Base-by-base conservation (phyloP, 2,797 vertebrate species). In the Molossus alvarezi region DNA sequence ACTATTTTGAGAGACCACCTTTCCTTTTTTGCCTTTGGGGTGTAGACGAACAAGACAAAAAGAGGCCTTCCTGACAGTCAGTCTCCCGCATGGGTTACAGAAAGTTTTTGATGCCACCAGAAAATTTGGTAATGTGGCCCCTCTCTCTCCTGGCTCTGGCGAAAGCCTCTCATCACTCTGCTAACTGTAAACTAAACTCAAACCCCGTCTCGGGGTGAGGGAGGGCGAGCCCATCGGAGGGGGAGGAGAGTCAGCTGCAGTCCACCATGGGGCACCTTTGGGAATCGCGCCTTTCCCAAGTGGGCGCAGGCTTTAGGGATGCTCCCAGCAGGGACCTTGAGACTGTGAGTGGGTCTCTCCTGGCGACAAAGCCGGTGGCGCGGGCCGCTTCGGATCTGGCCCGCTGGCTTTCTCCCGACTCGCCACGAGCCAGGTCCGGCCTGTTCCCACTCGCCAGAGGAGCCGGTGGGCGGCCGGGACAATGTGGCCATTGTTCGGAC, bases 401-500 rank as follows among this genome's bases (percentile, higher is more conserved):
- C 88, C 14, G 12, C 95, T 65, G 95, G 96, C 92, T 86, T 60
- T n/a, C 81, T 94, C 82, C 94, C 51, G 3, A 57, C 90, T 67
- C 1, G 76, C 96, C 96, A 94, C 33, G 60, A 96, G 96, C 95
- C 72, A 33, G 64, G 95, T 92, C 95, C 29, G 1, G 85, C 69
- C 90, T 90, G 92, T 90, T 9, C 69, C 95, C 91, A 80, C 95
- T 90, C 55, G 86, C 79, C 45, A 1, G 65, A 69, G 92, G 48
- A 57, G 33, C 65, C 67, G 76, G 86, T 73, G 77, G 4, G 37
- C 37, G 15, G 77, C 77, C 2, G 1, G 60, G 37, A 97, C 97
- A 97, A 97, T 92, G 94, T 82, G 55, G 88, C 94, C 91, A 96
- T 97, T 97, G 96, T 97, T 97, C 11, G 4, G 18, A 55, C 14